phyloP scores from a whole-genome alignment of 2,113 vertebrate genomes.

The Pseudolaguvia tuberculata region DNA sequence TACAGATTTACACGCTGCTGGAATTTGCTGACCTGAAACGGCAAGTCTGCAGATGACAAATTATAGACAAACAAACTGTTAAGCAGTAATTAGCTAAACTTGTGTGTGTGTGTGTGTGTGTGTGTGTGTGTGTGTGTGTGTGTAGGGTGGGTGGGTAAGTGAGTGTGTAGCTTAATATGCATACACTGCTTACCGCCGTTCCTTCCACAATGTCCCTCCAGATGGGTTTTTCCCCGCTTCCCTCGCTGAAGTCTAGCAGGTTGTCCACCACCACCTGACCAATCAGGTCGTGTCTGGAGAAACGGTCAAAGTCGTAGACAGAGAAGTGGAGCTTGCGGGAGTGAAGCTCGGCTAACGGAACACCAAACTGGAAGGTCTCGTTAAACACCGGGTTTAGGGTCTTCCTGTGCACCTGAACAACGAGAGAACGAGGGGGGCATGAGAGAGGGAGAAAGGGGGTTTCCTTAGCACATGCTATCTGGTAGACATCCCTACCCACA shows the following conservation, averaged over 20 bases:
- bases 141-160: too few relatives aligned
- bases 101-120: too few relatives aligned
- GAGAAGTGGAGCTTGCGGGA: conserved; percentile 90
- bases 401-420: conserved; percentile 81
- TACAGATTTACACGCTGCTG: neutral
- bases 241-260: conserved; percentile 88
- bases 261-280: conserved; percentile 92
- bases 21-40: conserved; percentile 10
- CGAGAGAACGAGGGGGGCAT: neutral
- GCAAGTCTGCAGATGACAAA: conserved; percentile 13
- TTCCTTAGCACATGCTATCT: too few relatives aligned
- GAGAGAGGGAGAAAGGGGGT: neutral
- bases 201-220: conserved; percentile 91
- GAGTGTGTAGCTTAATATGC: neutral
- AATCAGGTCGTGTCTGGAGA: conserved; percentile 89
- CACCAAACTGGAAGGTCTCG: conserved; percentile 87
- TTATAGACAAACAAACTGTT: conserved; percentile 24
- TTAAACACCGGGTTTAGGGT: conserved; percentile 90
- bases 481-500: too few relatives aligned
- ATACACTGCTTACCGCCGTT: conserved; percentile 73
- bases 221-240: conserved; percentile 80
- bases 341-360: conserved; percentile 84
- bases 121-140: neutral
- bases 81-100: conserved; percentile 27
- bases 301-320: conserved; percentile 91